Evolutionary conservation across 92 coral and sea anemone species (phyloP).

Genomic region (Bergia puertoricense): DNA sequence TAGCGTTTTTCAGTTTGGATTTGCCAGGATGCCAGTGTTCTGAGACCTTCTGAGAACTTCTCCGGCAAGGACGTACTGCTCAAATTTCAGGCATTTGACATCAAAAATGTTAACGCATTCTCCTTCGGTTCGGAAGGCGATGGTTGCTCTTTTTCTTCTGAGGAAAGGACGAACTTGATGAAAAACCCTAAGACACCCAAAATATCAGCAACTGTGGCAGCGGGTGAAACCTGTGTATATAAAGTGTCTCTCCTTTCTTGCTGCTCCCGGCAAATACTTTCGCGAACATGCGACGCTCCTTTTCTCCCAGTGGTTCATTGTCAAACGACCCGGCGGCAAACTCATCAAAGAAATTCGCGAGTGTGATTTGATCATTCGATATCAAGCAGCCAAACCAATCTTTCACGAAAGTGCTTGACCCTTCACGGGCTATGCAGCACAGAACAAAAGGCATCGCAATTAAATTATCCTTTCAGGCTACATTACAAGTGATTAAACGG

Average conservation of each 20-base stretch:
- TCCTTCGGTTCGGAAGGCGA: neutral
- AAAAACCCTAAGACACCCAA: neutral
- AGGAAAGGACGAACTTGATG: neutral
- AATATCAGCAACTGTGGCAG: neutral
- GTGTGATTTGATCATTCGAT: neutral
- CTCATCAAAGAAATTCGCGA: neutral
- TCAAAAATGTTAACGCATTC: slow-evolving; percentile 5
- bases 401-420: neutral
- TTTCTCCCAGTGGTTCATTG: neutral
- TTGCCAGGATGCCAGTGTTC: slow-evolving; percentile 33
- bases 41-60: slow-evolving; percentile 9
- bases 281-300: neutral
- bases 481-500: neutral
- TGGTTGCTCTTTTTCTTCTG: slow-evolving; percentile 3
- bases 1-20: slow-evolving; percentile 22
- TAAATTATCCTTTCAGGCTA: slow-evolving; percentile 3
- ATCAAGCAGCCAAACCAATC: neutral
- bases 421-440: neutral
- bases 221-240: slow-evolving; percentile 10
- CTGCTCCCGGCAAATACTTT: slow-evolving; percentile 10
- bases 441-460: neutral
- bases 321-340: neutral
- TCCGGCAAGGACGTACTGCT: slow-evolving; percentile 18
- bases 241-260: neutral
- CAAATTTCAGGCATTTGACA: slow-evolving; percentile 1